Conservation (phyloP, 1,140 invertebrate genomes). For the Drosophila burlai region DNA sequence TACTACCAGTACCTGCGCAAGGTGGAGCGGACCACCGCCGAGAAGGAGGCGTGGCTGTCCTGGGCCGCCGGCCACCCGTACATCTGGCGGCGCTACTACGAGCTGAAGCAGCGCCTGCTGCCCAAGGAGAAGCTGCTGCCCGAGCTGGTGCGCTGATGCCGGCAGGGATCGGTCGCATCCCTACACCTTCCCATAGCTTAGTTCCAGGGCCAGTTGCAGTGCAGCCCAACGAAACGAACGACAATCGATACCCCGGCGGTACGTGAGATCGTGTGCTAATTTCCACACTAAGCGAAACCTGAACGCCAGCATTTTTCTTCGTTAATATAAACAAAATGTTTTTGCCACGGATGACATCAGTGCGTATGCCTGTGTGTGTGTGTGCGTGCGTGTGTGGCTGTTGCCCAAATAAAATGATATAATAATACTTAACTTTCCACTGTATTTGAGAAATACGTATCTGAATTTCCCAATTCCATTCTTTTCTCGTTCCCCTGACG, state of each 20-base stretch:
- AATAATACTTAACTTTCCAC: constrained; percentile 48
- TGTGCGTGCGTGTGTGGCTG: constrained; percentile 28
- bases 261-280: constrained; percentile 59
- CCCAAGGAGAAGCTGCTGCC: constrained; percentile 75
- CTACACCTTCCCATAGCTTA: constrained; percentile 24
- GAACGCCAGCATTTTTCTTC: constrained; percentile 34
- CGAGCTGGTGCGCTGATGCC: constrained; percentile 71
- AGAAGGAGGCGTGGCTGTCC: constrained; percentile 67
- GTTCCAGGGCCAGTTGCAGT: constrained; percentile 32
- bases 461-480: constrained; percentile 37
- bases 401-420: constrained; percentile 59
- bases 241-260: constrained; percentile 32
- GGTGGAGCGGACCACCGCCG: constrained; percentile 61
- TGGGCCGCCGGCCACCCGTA: constrained; percentile 71
- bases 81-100: constrained; percentile 70
- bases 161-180: constrained; percentile 2
- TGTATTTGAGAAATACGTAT: constrained; percentile 51
- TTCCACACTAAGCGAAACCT: constrained; percentile 33
- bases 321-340: constrained; percentile 37
- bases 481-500: constrained; percentile 22
- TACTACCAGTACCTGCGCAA: constrained; percentile 76
- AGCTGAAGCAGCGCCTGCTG: constrained; percentile 62
- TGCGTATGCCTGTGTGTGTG: constrained; percentile 36
- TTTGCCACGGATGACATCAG: constrained; percentile 45
- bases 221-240: constrained; percentile 31